Evolutionary conservation across 2,113 vertebrate genomes (phyloP), one percentile per base, ranked within the genome.

Genomic region (Parus major): DNA sequence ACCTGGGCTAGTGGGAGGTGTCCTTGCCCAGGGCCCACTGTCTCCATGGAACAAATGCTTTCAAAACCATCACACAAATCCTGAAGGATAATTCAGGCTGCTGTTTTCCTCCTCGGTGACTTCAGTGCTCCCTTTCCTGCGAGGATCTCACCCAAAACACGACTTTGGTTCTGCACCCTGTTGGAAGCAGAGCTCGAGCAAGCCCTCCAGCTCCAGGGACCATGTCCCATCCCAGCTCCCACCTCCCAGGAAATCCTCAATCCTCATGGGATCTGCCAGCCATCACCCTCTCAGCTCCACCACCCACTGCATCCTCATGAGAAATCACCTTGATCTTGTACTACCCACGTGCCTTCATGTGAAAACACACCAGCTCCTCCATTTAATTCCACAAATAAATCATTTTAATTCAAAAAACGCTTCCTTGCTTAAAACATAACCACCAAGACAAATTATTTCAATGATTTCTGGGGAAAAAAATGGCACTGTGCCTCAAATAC

Each of bases 401-500:
- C 3, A 29, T 2, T 7, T 4, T 11, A 4, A 39, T 72, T 52
- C 23, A 33, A 79, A 88, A 77, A 89, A 46, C 6, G 31, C 31
- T 29, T 4, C 5, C 11, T 60, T 31, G 41, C n/a, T 86, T 82
- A 42, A 81, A 78, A 59, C 9, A 42, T 0, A 72, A 41, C 33
- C 24, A 8, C 20, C 13, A 33, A 41, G 39, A 46, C 52, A 86
- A 88, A 66, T 47, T 15, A 72, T 31, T 81, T 36, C 36, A 63
- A 63, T 52, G 4, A 57, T 75, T 82, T 63, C 59, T 35, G 53
- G 39, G 44, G 44, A 3, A 25, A 47, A 53, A 27, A 60, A 15
- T 71, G 36, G 66, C 50, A 95, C 98, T 35, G 97, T 2, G 11
- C 97, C 96, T 97, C 94, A 97, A 96, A 91, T 59, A 73, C 95